phyloP scores from a whole-genome alignment of 1,140 invertebrate genomes.

The Geopemphigus sp. region DNA sequence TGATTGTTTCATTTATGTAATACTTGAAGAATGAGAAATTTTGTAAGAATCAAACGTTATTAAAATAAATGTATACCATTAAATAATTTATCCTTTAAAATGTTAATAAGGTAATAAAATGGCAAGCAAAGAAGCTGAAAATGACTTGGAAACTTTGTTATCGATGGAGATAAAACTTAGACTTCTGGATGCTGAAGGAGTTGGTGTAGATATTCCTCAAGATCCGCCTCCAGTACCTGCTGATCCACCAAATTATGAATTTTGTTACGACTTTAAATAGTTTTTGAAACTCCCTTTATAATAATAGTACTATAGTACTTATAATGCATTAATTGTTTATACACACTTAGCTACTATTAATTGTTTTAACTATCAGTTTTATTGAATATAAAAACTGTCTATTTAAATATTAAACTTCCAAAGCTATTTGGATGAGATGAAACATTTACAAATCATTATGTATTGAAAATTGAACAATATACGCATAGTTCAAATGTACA shows the following conservation, averaged over 20 bases:
- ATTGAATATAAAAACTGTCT: not conserved
- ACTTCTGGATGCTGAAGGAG: constrained; percentile 86
- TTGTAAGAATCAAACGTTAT: not conserved
- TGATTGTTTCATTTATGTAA: too few relatives aligned
- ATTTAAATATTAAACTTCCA: not conserved
- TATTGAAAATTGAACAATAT: not conserved
- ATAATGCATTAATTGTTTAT: not conserved
- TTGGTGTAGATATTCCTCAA: constrained; percentile 89
- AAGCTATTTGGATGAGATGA: not conserved
- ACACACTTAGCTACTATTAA: not conserved
- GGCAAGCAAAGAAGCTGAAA: constrained; percentile 82
- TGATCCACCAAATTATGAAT: constrained; percentile 84
- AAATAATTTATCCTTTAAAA: not conserved
- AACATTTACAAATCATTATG: not conserved
- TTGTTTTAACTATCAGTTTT: not conserved
- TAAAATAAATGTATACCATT: not conserved
- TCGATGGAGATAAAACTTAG: constrained; percentile 96
- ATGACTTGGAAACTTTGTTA: constrained; percentile 86
- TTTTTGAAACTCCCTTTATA: not conserved
- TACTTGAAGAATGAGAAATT: too few relatives aligned
- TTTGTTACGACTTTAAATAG: constrained; percentile 55
- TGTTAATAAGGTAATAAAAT: constrained; percentile 71
- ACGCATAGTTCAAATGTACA: too few relatives aligned
- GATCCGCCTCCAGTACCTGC: constrained; percentile 86
- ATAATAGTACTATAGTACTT: not conserved